Conservation (phyloP, 2,888 invertebrate species). For the Chloroclysta siterata region DNA sequence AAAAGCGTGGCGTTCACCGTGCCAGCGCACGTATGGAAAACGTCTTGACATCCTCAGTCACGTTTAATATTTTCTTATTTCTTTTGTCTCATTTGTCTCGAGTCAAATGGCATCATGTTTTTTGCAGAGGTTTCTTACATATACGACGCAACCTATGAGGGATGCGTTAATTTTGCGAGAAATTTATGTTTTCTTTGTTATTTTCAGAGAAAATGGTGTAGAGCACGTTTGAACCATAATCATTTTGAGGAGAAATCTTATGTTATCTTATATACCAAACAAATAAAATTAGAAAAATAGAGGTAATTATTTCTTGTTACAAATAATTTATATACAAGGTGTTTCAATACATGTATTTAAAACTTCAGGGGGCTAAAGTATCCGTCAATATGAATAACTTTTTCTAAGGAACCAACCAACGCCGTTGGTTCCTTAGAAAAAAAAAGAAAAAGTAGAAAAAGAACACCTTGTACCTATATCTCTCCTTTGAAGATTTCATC, state of each 20-base stretch:
- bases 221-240: constrained; percentile 6
- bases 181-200: constrained; percentile 24
- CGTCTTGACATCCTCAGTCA: constrained; percentile 74
- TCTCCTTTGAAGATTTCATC: too few relatives aligned
- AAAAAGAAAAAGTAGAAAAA: too few relatives aligned
- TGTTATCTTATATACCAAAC: background rate
- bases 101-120: constrained; percentile 73
- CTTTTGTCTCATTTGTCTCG: constrained; percentile 80
- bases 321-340: too few relatives aligned
- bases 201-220: constrained; percentile 12
- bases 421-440: too few relatives aligned
- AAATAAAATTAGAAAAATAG: too few relatives aligned
- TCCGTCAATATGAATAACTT: too few relatives aligned
- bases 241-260: background rate
- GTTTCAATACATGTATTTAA: too few relatives aligned
- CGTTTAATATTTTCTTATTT: constrained; percentile 84
- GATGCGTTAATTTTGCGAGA: constrained; percentile 37
- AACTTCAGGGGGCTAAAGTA: too few relatives aligned
- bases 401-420: too few relatives aligned
- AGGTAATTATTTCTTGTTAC: too few relatives aligned
- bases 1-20: constrained; percentile 59
- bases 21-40: constrained; percentile 66
- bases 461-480: too few relatives aligned
- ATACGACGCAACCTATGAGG: constrained; percentile 46
- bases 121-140: constrained; percentile 58